Conservation (phyloP, 2,888 invertebrate genomes). For the Cistogaster globosa region DNA sequence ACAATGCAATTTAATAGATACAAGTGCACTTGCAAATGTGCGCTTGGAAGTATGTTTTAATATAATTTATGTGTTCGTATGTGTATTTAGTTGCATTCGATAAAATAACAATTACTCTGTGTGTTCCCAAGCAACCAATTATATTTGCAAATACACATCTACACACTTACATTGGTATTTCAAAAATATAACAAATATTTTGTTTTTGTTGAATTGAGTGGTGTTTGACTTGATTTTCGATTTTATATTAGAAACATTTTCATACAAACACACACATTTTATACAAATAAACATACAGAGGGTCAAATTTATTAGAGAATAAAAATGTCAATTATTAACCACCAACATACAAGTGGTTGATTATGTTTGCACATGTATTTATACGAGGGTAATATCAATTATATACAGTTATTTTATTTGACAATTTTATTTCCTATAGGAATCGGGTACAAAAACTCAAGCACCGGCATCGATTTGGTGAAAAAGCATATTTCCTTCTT, state of each 20-base stretch:
- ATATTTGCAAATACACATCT: neutral
- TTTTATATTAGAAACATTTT: slow-evolving; percentile 53
- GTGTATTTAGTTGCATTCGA: slow-evolving; percentile 43
- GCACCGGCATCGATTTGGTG: no score
- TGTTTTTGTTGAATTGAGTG: slow-evolving; percentile 34
- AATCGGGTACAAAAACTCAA: no score
- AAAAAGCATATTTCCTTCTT: no score
- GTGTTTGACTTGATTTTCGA: slow-evolving; percentile 57
- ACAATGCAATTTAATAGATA: neutral
- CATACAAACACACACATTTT: neutral
- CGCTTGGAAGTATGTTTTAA: slow-evolving; percentile 7
- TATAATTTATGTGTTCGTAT: neutral
- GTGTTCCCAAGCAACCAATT: slow-evolving; percentile 61
- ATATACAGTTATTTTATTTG: no score
- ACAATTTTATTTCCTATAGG: no score
- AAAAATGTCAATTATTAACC: no score
- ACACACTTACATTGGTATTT: slow-evolving; percentile 16
- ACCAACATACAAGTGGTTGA: no score
- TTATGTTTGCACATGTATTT: no score
- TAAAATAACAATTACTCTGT: slow-evolving; percentile 67
- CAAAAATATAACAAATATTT: neutral
- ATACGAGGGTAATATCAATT: no score
- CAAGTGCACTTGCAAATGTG: neutral
- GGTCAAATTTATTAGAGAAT: no score
- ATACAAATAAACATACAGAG: no score